These are phyloP conservation scores for Albula glossodonta DNA, from an alignment of 2,113 vertebrate genomes.

Conservation along the genomic window DNA sequence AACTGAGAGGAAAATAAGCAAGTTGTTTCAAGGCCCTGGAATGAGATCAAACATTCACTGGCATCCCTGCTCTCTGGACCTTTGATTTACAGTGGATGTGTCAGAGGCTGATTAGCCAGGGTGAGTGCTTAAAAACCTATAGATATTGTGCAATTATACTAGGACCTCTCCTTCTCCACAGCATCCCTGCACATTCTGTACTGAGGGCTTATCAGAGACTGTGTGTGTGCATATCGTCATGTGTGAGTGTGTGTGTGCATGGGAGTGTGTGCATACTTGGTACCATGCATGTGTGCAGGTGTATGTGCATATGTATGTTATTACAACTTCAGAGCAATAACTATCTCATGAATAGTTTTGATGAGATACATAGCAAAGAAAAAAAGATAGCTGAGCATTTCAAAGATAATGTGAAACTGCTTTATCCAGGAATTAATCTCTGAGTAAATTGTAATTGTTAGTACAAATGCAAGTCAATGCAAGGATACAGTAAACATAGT, in stretches of 20 bases:
- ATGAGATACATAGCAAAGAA: too few species aligned
- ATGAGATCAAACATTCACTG: constrained; percentile 86
- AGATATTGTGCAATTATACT: constrained; percentile 72
- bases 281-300: not conserved
- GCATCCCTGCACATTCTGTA: constrained; percentile 18
- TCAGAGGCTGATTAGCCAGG: constrained; percentile 84
- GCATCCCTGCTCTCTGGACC: constrained; percentile 82
- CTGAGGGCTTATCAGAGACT: not conserved
- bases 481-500: too few species aligned
- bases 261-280: not conserved
- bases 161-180: constrained; percentile 55
- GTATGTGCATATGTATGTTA: not conserved
- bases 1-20: constrained; percentile 87
- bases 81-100: constrained; percentile 89
- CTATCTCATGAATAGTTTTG: too few species aligned
- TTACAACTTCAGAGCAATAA: too few species aligned
- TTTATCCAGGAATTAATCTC: too few species aligned
- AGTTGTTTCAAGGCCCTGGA: constrained; percentile 92
- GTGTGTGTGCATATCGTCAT: constrained; percentile 10
- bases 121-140: constrained; percentile 81
- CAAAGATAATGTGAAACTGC: too few species aligned
- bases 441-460: too few species aligned
- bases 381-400: too few species aligned
- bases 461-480: too few species aligned
- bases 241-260: constrained; percentile 3